Percentiles rank a stretch among this genome's conserved stretches.
phyloP scores from a whole-genome alignment of 2,113 vertebrate genomes.

The Oreotrochilus melanogaster region DNA sequence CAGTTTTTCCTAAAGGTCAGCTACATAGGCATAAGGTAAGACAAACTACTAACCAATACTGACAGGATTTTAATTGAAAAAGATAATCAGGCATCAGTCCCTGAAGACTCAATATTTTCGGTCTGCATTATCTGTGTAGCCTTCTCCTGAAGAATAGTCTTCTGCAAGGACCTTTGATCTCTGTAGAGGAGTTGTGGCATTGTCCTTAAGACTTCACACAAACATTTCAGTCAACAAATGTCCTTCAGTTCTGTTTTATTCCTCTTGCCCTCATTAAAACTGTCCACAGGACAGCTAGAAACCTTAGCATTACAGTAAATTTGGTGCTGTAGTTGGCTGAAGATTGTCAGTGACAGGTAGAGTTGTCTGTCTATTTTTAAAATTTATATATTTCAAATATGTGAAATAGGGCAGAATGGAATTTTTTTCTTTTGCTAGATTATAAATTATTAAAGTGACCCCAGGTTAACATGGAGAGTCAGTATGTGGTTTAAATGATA shows the following conservation, averaged over 20 bases:
- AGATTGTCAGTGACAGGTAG: background rate
- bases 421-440: background rate
- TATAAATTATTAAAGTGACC: background rate
- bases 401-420: background rate
- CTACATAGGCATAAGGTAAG: background rate
- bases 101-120: background rate
- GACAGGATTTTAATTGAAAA: background rate
- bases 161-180: background rate
- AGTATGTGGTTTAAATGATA: background rate
- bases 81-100: background rate
- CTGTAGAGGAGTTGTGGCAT: background rate
- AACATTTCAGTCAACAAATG: background rate
- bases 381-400: background rate
- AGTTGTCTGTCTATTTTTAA: background rate
- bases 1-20: background rate
- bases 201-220: background rate
- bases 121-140: background rate
- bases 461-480: background rate
- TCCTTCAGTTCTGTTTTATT: background rate
- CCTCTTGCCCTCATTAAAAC: background rate
- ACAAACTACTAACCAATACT: background rate
- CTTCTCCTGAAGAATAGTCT: background rate
- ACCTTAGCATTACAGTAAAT: background rate
- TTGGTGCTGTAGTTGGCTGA: background rate
- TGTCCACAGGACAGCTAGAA: background rate